These are phyloP conservation scores for Pholis gunnellus DNA, from an alignment of 2,113 vertebrate genomes.

Conservation along the genomic window DNA sequence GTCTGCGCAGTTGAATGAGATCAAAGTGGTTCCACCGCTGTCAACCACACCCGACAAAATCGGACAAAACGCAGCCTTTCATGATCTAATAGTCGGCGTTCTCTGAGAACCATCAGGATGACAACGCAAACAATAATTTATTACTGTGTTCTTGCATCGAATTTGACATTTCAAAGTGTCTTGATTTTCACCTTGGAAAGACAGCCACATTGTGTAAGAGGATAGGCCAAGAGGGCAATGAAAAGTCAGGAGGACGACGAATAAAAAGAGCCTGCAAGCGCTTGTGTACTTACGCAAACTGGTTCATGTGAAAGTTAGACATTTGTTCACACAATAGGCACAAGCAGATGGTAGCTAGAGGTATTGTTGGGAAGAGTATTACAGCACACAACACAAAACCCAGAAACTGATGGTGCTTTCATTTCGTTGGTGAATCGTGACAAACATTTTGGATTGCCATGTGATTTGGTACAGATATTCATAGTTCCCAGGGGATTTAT, in stretches of 20 bases:
- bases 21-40: conserved; percentile 23
- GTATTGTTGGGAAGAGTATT: neutral
- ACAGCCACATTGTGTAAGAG: conserved; percentile 9
- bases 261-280: conserved; percentile 12
- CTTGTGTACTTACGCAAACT: neutral
- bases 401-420: neutral
- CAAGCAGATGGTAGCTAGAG: neutral
- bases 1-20: conserved; percentile 13
- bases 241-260: conserved; percentile 13
- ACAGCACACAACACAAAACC: neutral
- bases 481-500: neutral
- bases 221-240: neutral
- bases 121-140: conserved; percentile 34
- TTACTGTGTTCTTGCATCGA: conserved; percentile 18
- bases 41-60: conserved; percentile 20
- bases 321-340: neutral
- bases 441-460: neutral
- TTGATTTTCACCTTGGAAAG: conserved; percentile 4
- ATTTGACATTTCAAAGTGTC: conserved; percentile 33
- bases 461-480: neutral
- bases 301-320: neutral
- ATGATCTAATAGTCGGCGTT: conserved; percentile 15
- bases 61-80: neutral
- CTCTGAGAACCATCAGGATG: conserved; percentile 25
- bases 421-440: neutral